These are phyloP conservation scores for Neolamprologus falcicula DNA, from an alignment of 2,113 vertebrate genomes.

Conservation along the genomic window DNA sequence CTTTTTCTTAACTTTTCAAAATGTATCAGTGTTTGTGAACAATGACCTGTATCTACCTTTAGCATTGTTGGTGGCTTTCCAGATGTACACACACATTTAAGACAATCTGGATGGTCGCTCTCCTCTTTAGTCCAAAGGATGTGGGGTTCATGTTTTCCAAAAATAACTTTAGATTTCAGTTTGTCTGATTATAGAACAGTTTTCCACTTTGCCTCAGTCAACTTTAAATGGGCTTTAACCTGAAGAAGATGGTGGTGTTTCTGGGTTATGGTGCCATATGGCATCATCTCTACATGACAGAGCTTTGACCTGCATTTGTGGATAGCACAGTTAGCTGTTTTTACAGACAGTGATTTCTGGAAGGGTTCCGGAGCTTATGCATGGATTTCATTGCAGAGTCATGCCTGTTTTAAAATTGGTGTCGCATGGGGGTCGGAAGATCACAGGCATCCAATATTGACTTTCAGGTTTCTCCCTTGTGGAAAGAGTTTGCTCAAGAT, in stretches of 20 bases:
- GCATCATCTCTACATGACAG: not conserved
- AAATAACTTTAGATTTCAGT: not conserved
- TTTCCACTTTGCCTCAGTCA: not conserved
- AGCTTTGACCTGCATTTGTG: not conserved
- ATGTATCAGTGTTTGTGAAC: not conserved
- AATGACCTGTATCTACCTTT: not conserved
- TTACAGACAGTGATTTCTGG: not conserved
- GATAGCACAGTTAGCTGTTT: not conserved
- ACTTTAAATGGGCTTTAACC: not conserved
- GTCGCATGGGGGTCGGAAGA: no score
- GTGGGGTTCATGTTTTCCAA: not conserved
- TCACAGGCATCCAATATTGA: no score
- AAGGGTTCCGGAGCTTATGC: not conserved
- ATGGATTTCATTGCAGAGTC: not conserved
- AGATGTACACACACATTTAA: not conserved
- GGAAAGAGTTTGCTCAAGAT: rapidly evolving
- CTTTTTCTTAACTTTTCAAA: not conserved
- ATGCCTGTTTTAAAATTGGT: no score
- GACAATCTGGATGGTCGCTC: rapidly evolving
- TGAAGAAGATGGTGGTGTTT: not conserved
- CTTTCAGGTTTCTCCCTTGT: rapidly evolving
- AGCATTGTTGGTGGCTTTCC: not conserved
- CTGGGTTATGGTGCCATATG: not conserved
- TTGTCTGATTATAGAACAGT: not conserved
- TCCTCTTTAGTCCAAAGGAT: not conserved